Conservation (phyloP, 2,113 vertebrate genomes). For the Microcebus jonahi region DNA sequence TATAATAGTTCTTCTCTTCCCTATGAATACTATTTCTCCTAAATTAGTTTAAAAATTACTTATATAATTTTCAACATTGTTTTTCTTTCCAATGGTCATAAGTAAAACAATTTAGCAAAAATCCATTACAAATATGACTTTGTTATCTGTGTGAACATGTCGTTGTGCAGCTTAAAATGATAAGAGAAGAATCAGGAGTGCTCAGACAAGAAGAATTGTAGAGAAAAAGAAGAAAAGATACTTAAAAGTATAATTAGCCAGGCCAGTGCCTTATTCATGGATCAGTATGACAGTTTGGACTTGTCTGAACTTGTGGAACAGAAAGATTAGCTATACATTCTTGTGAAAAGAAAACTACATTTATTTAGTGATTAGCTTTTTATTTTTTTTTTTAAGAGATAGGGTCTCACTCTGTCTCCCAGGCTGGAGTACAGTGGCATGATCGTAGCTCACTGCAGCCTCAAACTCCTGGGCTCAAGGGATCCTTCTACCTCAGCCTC, state of each 20-base stretch:
- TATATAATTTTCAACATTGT: neutral
- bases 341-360: neutral
- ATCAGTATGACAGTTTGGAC: neutral
- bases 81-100: neutral
- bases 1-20: neutral
- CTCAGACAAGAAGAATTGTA: neutral
- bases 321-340: neutral
- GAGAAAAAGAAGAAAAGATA: neutral
- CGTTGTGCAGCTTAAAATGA: neutral
- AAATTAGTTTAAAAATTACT: neutral
- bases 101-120: neutral
- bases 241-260: neutral
- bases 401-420: too few species aligned
- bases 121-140: neutral
- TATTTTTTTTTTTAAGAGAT: too few species aligned
- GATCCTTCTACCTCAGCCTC: too few species aligned
- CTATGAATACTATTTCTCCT: neutral
- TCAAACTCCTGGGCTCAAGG: too few species aligned
- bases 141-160: neutral
- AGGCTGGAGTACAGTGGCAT: too few species aligned
- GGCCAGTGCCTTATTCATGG: neutral
- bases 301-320: neutral
- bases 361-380: neutral
- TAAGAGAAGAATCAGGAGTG: neutral
- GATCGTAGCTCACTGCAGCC: too few species aligned